Evolutionary conservation across 2,113 vertebrate genomes (phyloP), one percentile per base, ranked within the genome.

Genomic region (Canis aureus): DNA sequence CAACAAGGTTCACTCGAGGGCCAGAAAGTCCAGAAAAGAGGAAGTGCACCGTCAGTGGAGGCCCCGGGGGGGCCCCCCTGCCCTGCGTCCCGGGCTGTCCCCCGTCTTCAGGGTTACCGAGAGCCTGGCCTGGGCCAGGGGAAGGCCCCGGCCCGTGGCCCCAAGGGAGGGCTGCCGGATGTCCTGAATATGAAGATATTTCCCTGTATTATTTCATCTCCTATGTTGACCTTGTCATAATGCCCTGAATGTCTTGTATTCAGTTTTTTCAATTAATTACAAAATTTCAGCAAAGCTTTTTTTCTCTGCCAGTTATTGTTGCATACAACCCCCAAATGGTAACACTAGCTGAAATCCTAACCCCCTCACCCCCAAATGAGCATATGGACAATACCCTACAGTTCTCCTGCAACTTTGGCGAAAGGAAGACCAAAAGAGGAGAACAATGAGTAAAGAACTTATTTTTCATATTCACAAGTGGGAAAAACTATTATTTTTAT

Each of bases 1-100:
- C 97, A 98, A 90, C 25, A 89, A 92, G 85, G 11, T 93, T 97
- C 17, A 0, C 4, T 1, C 22, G 92, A 93, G 91, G 74, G 82
- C 97, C 97, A 97, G 91, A 88, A 89, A 94, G 86, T 92, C 85
- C 97, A 91, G 95, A 93, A 83, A 74, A 94, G n/a, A 69, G 81
- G 43, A 29, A 83, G 66, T 74, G 35, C 23, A 74, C 10, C 59
- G 8, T 73, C 19, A 11, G 2, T 49, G 38, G 38, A 25, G 38
- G 6, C 38, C 73, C 43, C 23, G 7, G 23, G 73, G 73, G 23
- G 23, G 23, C 73, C 43, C 15, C 12, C 12, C 43, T 7, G 6
- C 25, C 73, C 51, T 35, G 55, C 5, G 43, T 55, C 84, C 55
- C 2, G n/a, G 53, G 57, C 59, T 79, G 67, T 84, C 43, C 95